phyloP scores from a whole-genome alignment of 2,888 invertebrate genomes.

The Aleiodes testaceus region DNA sequence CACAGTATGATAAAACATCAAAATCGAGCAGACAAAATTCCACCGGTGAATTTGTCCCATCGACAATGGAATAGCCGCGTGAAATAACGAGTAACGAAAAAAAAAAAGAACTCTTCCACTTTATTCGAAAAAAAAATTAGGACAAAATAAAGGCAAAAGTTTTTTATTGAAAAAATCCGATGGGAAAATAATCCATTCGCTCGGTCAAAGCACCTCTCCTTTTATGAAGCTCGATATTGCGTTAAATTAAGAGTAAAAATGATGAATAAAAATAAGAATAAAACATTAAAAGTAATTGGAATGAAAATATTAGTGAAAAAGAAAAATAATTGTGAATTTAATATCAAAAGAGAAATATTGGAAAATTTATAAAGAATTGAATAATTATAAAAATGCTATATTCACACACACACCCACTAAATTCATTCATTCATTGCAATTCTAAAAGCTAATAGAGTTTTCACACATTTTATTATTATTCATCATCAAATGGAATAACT shows the following conservation, averaged over 20 bases:
- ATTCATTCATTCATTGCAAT: not conserved
- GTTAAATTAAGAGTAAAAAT: constrained; percentile 29
- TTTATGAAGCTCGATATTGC: constrained; percentile 27
- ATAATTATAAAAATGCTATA: not conserved
- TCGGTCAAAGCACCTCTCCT: constrained; percentile 51
- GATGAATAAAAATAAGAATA: constrained; percentile 22
- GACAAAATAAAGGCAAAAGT: not conserved
- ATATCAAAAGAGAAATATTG: not conserved
- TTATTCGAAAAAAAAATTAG: not conserved
- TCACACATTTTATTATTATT: too few species aligned
- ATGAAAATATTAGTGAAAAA: not conserved
- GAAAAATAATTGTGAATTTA: not conserved
- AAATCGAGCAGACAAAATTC: constrained; percentile 9
- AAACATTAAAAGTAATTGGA: constrained; percentile 26
- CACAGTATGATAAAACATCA: constrained; percentile 6
- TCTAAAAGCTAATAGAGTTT: not conserved
- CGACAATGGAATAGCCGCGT: not conserved
- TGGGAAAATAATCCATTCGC: constrained; percentile 47
- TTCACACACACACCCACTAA: not conserved
- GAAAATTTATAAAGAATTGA: not conserved
- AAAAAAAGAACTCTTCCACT: not conserved
- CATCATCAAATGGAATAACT: too few species aligned
- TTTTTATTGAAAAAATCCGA: not conserved
- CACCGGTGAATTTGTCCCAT: not conserved
- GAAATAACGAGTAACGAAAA: not conserved